phyloP scores from a whole-genome alignment of 2,113 vertebrate genomes.

The Chionis minor region DNA sequence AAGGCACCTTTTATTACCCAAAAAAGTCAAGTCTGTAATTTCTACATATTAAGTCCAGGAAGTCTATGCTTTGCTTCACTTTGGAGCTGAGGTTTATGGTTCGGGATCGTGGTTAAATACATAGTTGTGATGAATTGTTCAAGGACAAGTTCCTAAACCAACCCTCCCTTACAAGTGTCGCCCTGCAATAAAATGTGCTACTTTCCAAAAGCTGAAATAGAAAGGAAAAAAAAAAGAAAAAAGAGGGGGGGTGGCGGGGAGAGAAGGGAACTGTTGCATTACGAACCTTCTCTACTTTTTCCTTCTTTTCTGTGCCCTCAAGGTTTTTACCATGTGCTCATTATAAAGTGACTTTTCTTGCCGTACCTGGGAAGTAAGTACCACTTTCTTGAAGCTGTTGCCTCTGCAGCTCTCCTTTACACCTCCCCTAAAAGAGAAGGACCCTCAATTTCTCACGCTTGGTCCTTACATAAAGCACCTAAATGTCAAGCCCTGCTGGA shows the following conservation, averaged over 20 bases:
- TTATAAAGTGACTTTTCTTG: not conserved
- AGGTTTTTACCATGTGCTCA: not conserved
- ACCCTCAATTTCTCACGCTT: not conserved
- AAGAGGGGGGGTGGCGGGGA: too few species aligned
- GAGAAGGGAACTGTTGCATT: not conserved
- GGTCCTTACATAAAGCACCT: not conserved
- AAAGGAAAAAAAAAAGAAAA: not conserved
- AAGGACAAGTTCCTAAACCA: not conserved
- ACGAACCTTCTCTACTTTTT: too few species aligned
- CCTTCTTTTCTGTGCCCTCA: not conserved
- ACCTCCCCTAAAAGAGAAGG: accelerated
- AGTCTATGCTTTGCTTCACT: not conserved
- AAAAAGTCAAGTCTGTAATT: not conserved
- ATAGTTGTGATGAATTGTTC: not conserved
- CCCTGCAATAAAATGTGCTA: not conserved
- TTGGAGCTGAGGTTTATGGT: not conserved
- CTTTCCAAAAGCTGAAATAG: not conserved
- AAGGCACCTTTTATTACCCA: not conserved
- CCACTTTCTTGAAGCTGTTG: not conserved
- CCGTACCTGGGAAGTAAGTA: not conserved
- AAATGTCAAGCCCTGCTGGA: not conserved
- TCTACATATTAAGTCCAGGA: accelerated
- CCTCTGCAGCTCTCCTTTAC: not conserved
- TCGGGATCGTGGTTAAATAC: not conserved
- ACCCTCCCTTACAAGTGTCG: not conserved